A percentile compares a stretch with the other conserved stretches of the same genome.
Conservation (phyloP, 2,888 invertebrate species). For the Metellina segmentata region DNA sequence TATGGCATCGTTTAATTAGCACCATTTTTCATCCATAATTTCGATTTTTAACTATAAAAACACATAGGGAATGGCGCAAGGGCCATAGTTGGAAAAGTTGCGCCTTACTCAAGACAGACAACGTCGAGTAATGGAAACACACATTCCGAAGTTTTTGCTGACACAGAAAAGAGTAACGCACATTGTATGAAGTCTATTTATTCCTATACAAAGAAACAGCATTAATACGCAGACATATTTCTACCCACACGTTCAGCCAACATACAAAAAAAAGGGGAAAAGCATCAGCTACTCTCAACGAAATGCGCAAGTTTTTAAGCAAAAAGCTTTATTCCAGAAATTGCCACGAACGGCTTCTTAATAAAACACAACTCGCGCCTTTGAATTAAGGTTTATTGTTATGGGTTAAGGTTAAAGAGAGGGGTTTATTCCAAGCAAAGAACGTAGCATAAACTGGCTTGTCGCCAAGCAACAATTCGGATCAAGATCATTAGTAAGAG, state of each 20-base stretch:
- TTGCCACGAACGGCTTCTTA: neutral
- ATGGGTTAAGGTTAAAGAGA: constrained; percentile 49
- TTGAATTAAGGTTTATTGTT: constrained; percentile 15
- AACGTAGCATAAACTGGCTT: constrained; percentile 33
- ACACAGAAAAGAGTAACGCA: neutral
- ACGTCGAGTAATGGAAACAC: neutral
- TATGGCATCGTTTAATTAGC: too few species aligned
- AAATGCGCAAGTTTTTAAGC: neutral
- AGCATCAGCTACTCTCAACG: neutral
- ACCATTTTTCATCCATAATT: too few species aligned
- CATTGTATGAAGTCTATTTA: neutral
- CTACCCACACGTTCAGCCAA: too few species aligned
- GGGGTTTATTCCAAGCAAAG: constrained; percentile 22
- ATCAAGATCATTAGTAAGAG: constrained; percentile 13
- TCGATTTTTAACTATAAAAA: too few species aligned
- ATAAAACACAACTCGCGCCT: neutral
- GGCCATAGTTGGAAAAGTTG: neutral
- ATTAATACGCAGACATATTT: too few species aligned
- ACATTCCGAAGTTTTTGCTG: neutral
- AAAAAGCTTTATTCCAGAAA: neutral
- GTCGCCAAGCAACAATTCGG: constrained; percentile 21
- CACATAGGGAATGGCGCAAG: too few species aligned
- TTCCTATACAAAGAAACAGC: too few species aligned
- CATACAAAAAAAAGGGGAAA: too few species aligned
- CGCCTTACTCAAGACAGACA: neutral